Base-by-base conservation (phyloP, 2,888 invertebrate species). In the Cremastinae sp. region DNA sequence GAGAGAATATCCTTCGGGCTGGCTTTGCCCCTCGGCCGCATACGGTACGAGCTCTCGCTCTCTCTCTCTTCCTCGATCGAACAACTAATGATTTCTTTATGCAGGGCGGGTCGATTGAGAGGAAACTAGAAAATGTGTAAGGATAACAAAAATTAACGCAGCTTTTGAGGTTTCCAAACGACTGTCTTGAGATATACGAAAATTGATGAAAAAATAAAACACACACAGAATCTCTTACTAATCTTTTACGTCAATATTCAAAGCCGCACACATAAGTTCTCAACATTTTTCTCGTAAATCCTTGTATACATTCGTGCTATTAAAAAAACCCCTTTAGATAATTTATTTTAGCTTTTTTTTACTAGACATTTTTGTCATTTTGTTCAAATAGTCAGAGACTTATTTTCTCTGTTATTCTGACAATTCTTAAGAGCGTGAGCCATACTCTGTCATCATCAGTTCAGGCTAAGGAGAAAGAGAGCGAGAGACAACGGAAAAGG, bases 51-150 rank as follows among this genome's bases (percentile, higher is more conserved):
- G 62, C 54, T 66, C 59, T 62, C 78, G 1, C 78, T 62, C 72
- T 74, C 77, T 75, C 79, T 78, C 73, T 68, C 78, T 65, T 74
- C 79, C 78, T 74, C 77, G 49, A 68, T 74, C 61, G 62, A 61
- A 41, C 49, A 47, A 61, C 68, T 59, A 36, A 8, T 12, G 38
- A 8, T 43, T 41, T 28, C 58, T 12, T 3, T 12, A 9, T 56
- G n/a, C 41, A 9, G 34, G 28, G 28, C 2, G 2, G 34, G 9
- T 54, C 34, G 36, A 22, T 1, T 0, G 53, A n/a, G 53, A n/a
- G 53, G n/a, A n/a, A n/a, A n/a, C n/a, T n/a, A 28, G 12, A n/a
- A 20, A 28, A 28, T 8, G 14, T 36, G 34, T 3, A 28, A 28
- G 5, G 28, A 28, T 5, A 2, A 28, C 2, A 28, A 28, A 28